Evolutionary conservation across 1,140 invertebrate genomes (phyloP).

Genomic region (Acromyrmex heyeri): DNA sequence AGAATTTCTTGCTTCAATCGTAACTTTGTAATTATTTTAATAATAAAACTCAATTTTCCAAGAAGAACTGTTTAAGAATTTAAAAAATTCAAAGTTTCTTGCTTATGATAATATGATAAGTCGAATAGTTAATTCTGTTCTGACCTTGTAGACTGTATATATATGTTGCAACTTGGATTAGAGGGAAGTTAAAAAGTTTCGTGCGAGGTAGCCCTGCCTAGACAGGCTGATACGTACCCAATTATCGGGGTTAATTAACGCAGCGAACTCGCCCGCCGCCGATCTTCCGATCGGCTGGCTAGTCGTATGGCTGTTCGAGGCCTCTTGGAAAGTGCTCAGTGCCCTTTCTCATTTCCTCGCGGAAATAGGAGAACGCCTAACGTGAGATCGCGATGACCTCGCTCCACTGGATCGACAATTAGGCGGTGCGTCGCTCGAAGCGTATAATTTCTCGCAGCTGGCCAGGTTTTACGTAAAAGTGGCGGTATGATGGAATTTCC

Average conservation of each 20-base stretch:
- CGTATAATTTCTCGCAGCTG: slow-evolving; percentile 73
- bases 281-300: slow-evolving; percentile 53
- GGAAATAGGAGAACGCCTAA: slow-evolving; percentile 60
- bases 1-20: neutral
- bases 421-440: slow-evolving; percentile 63
- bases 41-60: neutral
- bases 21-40: neutral
- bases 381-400: slow-evolving; percentile 69
- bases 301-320: neutral
- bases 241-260: slow-evolving; percentile 71
- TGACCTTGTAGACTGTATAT: neutral
- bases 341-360: slow-evolving; percentile 63
- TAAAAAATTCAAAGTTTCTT: neutral
- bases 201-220: neutral
- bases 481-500: slow-evolving; percentile 3
- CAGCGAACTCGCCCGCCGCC: slow-evolving; percentile 17
- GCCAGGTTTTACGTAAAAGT: neutral
- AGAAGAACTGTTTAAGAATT: neutral
- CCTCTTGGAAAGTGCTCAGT: slow-evolving; percentile 32
- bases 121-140: neutral
- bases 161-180: slow-evolving; percentile 20
- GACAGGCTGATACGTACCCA: slow-evolving; percentile 42
- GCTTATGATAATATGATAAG: neutral
- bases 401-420: slow-evolving; percentile 59
- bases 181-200: slow-evolving; percentile 45